Percentiles rank a stretch among this genome's conserved stretches.
These are phyloP conservation scores for Hoplodrina blanda DNA, from an alignment of 2,888 invertebrate genomes.

Conservation along the genomic window DNA sequence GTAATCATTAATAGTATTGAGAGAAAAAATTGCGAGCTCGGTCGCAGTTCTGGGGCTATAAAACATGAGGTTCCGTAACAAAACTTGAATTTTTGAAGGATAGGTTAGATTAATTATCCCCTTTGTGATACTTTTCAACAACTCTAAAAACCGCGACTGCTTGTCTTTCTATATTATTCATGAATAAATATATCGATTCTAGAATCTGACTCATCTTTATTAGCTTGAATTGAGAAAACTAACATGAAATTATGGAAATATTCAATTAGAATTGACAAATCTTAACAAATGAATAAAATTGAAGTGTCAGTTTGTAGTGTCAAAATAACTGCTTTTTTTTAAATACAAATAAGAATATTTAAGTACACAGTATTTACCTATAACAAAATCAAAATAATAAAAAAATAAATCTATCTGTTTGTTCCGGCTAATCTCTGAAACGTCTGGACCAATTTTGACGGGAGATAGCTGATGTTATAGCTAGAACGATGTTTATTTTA, in stretches of 20 bases:
- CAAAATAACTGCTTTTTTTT: no score
- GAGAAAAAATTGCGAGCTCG: neutral
- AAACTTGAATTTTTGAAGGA: neutral
- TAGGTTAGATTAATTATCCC: neutral
- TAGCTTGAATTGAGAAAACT: neutral
- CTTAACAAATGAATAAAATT: no score
- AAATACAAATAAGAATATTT: no score
- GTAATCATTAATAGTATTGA: conserved; percentile 5
- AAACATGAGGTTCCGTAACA: neutral
- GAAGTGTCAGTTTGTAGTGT: no score
- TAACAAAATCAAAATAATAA: no score
- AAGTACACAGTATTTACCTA: no score
- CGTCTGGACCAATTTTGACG: no score
- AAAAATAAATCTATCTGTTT: no score
- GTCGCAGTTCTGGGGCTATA: neutral
- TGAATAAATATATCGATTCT: neutral
- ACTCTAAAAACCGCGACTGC: neutral
- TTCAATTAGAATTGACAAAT: neutral
- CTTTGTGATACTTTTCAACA: neutral
- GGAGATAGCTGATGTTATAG: no score
- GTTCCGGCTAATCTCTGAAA: no score
- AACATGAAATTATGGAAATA: neutral
- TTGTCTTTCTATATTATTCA: neutral
- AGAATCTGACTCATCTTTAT: conserved; percentile 14
- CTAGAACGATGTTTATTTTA: no score